Conservation (phyloP, 1,140 invertebrate species). For the Cherax destructor region DNA sequence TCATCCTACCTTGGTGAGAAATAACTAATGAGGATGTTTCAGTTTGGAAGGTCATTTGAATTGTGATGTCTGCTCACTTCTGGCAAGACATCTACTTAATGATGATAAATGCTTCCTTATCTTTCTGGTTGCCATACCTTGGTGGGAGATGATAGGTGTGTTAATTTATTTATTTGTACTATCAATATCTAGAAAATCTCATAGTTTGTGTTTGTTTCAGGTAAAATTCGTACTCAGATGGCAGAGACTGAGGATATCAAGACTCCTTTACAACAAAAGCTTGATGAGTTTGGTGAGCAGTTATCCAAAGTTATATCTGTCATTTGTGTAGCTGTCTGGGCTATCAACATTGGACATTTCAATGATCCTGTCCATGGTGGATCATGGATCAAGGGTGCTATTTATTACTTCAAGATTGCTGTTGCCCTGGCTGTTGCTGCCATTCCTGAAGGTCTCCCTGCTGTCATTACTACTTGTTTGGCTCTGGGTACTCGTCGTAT, state of each 20-base stretch:
- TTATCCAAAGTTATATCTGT: conserved; percentile 99
- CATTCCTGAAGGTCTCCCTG: conserved; percentile 92
- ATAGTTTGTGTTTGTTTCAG: conserved; percentile 12
- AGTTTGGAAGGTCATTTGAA: too few species aligned
- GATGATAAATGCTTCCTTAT: too few species aligned
- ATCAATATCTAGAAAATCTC: not conserved
- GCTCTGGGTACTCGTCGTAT: conserved; percentile 98
- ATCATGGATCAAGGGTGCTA: conserved; percentile 99
- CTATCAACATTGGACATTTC: conserved; percentile 99
- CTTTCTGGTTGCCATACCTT: too few species aligned
- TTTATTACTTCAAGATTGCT: conserved; percentile 99
- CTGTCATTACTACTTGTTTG: conserved; percentile 99
- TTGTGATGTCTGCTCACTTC: too few species aligned
- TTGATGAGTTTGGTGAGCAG: conserved; percentile 99
- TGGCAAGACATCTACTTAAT: too few species aligned
- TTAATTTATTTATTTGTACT: not conserved
- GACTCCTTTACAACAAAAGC: conserved; percentile 99
- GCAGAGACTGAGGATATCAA: conserved; percentile 99
- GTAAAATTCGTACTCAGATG: conserved; percentile 98
- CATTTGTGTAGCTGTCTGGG: conserved; percentile 99
- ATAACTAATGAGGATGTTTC: too few species aligned
- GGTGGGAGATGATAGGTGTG: too few species aligned
- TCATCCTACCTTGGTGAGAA: too few species aligned
- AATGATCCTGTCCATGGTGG: conserved; percentile 99
- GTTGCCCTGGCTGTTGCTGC: conserved; percentile 99